These are phyloP conservation scores for Gallirallus australis DNA, from an alignment of 2,797 vertebrate species.

Conservation along the genomic window DNA sequence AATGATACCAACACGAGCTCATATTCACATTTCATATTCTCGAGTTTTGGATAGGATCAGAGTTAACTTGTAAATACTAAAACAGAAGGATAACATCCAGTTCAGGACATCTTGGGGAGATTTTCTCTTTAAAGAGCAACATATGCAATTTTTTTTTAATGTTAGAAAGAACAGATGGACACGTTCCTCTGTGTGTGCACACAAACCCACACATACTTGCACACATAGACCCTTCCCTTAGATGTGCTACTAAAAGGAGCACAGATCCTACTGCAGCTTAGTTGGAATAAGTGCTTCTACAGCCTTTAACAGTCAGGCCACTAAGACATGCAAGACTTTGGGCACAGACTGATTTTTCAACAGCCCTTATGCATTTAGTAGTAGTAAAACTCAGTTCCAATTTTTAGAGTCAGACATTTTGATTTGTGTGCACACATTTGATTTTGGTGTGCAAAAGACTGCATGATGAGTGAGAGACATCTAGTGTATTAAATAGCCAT, in stretches of 20 bases:
- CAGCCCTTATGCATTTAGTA: background rate
- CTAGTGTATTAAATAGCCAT: background rate
- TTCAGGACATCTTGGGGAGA: background rate
- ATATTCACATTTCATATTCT: background rate
- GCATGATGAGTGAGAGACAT: background rate
- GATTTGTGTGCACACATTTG: background rate
- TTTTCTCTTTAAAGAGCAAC: background rate
- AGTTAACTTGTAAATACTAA: background rate
- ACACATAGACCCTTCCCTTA: background rate
- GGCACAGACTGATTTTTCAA: background rate
- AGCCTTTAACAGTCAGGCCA: background rate
- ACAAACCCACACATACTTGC: background rate
- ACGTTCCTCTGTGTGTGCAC: background rate
- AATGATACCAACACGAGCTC: background rate
- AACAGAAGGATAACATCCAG: background rate
- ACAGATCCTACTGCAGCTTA: background rate
- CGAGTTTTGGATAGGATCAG: background rate
- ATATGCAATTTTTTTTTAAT: background rate
- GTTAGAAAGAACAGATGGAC: background rate
- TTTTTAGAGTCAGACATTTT: background rate
- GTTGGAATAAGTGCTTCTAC: background rate
- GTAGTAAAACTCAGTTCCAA: background rate
- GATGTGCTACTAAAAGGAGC: background rate
- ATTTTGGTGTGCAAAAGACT: background rate
- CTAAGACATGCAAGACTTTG: background rate